Base-by-base conservation (phyloP, 37 sponge, comb jelly and placozoan species). In the Spongilla lacustris region DNA sequence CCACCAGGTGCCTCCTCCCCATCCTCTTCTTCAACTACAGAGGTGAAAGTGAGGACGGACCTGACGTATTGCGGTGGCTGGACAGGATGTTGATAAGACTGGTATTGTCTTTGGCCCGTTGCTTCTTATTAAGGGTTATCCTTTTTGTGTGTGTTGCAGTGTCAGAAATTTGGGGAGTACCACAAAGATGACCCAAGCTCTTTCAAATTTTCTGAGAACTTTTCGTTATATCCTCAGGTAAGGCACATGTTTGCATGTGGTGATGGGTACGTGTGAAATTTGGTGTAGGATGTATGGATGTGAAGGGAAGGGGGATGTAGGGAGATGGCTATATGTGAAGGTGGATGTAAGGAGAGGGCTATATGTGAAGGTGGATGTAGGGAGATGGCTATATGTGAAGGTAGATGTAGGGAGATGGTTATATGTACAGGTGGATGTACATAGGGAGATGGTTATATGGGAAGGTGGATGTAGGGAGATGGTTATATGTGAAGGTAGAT, bases 91-190 rank as follows among this genome's bases (percentile, higher is more conserved):
- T 99, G 33, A 99, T 99, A 36, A 74, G 99, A 85, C 66, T 99
- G 85, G 96, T 95, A 69, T 58, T n/a, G n/a, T n/a, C n/a, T n/a
- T n/a, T n/a, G n/a, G n/a, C n/a, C n/a, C n/a, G n/a, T n/a, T n/a
- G n/a, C n/a, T n/a, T n/a, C n/a, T n/a, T n/a, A 2, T 77, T 35
- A 17, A 29, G 25, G 24, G 31, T 67, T 29, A 24, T 86, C 32
- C 12, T 58, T 58, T 58, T 17, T 58, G 14, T 19, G 19, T 8
- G 58, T n/a, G 11, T 38, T 58, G 2, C 68, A 95, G 92, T 99
- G 99, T 71, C 99, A 99, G 89, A 99, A 99, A 87, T 96, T 95
- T 89, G 99, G 98, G 9, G 94, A 97, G 38, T 99, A 90, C 71
- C 87, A 89, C 35, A 92, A 94, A 74, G 98, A 97, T 80, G 97